Conservation (phyloP, 2,113 vertebrate species). For the Pollimyrus isidori region DNA sequence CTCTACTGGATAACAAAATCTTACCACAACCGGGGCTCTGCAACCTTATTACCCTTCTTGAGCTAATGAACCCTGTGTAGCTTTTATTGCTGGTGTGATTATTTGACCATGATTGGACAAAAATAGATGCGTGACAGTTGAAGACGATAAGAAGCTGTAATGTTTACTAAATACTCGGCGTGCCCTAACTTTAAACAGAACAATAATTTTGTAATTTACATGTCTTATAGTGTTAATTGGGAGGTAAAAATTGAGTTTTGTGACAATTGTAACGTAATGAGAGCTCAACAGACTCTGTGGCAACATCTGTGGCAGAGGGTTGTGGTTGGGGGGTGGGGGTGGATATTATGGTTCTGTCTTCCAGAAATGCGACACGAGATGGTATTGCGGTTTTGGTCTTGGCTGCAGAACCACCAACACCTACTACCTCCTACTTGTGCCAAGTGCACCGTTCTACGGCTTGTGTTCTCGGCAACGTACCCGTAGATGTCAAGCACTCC, state of each 20-base stretch:
- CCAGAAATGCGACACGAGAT: background rate
- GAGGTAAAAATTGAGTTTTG: too few species aligned
- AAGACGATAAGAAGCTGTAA: background rate
- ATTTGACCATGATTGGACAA: background rate
- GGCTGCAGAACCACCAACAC: background rate
- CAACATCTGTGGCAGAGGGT: background rate
- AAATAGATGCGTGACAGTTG: background rate
- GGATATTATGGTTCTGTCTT: background rate
- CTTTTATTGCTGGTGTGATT: background rate
- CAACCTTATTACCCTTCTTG: background rate
- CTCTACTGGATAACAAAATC: background rate
- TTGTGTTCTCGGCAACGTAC: slow-evolving; percentile 52
- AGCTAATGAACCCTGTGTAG: background rate
- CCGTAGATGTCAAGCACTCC: slow-evolving; percentile 96
- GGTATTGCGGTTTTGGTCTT: background rate
- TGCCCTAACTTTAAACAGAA: background rate
- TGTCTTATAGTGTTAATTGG: too few species aligned
- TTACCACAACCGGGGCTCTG: background rate
- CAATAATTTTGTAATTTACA: too few species aligned
- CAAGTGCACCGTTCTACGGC: background rate
- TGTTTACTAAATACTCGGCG: background rate
- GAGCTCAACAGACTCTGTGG: background rate
- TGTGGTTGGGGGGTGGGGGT: background rate
- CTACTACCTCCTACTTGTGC: background rate
- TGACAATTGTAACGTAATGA: too few species aligned